phyloP scores from a whole-genome alignment of 2,113 vertebrate genomes.

The Larimichthys polyactis region DNA sequence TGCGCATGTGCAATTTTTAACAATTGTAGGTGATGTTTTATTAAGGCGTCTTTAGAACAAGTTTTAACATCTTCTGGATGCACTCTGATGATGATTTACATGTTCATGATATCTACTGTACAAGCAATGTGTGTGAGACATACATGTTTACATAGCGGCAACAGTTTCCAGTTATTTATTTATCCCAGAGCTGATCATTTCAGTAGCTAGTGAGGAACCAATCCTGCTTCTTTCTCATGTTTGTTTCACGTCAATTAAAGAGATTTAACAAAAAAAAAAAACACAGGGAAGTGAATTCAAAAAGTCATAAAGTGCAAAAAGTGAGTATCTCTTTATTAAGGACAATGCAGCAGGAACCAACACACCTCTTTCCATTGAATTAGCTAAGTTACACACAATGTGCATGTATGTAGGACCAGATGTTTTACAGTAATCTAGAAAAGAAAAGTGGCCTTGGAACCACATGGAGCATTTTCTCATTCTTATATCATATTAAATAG shows the following conservation, averaged over 20 bases:
- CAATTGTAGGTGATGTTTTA: too few relatives aligned
- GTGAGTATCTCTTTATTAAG: constrained; percentile 42
- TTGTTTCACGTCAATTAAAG: background rate
- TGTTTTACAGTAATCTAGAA: background rate
- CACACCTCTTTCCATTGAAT: background rate
- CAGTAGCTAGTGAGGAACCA: too few relatives aligned
- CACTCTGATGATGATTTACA: too few relatives aligned
- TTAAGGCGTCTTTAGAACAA: too few relatives aligned
- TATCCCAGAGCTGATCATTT: too few relatives aligned
- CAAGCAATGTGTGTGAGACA: too few relatives aligned
- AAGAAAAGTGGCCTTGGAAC: background rate
- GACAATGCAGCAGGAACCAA: constrained; percentile 34
- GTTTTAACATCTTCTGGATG: too few relatives aligned
- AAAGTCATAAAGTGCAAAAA: constrained; percentile 59
- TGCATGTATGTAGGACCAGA: background rate
- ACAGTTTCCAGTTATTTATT: too few relatives aligned
- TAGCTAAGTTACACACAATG: background rate
- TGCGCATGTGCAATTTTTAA: too few relatives aligned
- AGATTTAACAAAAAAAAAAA: too few relatives aligned
- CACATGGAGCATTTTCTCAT: background rate
- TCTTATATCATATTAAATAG: background rate
- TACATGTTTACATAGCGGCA: too few relatives aligned
- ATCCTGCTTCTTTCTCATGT: background rate
- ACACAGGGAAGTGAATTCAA: background rate
- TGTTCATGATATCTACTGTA: too few relatives aligned